Evolutionary conservation across 2,797 vertebrate genomes (phyloP).

Genomic region (Characodon lateralis): DNA sequence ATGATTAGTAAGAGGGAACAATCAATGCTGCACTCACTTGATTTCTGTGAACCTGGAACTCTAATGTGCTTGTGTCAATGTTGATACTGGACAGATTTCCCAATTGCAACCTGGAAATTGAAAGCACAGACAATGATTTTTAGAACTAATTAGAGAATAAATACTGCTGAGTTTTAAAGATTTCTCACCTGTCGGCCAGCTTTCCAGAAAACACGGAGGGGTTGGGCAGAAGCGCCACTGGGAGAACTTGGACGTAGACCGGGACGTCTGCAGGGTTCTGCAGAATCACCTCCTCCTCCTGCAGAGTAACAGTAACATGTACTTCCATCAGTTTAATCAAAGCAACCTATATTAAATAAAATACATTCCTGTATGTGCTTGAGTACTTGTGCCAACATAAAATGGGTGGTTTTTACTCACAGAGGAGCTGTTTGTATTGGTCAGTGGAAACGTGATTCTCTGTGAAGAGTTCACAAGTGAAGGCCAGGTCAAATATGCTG

Average conservation of each 20-base stretch:
- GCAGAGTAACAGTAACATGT: conserved; percentile 19
- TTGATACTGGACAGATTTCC: conserved; percentile 88
- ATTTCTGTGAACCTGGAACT: conserved; percentile 94
- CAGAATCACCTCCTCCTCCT: conserved; percentile 93
- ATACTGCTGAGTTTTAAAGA: background rate
- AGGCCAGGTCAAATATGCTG: conserved; percentile 92
- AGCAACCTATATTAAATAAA: background rate
- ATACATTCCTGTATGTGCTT: background rate
- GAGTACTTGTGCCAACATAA: conserved; percentile 20
- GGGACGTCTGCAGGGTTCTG: conserved; percentile 94
- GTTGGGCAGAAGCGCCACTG: conserved; percentile 90
- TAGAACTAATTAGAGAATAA: background rate
- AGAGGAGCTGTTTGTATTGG: conserved; percentile 94
- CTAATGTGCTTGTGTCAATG: conserved; percentile 87
- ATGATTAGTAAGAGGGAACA: background rate
- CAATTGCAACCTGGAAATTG: conserved; percentile 85
- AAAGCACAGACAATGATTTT: background rate
- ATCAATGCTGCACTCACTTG: conserved; percentile 75
- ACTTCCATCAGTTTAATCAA: background rate
- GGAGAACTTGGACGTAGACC: conserved; percentile 91
- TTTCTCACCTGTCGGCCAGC: conserved; percentile 86
- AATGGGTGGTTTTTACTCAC: conserved; percentile 82
- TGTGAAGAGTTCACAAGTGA: conserved; percentile 88
- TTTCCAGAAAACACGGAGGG: conserved; percentile 89
- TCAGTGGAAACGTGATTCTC: conserved; percentile 90